Base-by-base conservation (phyloP, 2,113 vertebrate genomes). In the Apus apus region DNA sequence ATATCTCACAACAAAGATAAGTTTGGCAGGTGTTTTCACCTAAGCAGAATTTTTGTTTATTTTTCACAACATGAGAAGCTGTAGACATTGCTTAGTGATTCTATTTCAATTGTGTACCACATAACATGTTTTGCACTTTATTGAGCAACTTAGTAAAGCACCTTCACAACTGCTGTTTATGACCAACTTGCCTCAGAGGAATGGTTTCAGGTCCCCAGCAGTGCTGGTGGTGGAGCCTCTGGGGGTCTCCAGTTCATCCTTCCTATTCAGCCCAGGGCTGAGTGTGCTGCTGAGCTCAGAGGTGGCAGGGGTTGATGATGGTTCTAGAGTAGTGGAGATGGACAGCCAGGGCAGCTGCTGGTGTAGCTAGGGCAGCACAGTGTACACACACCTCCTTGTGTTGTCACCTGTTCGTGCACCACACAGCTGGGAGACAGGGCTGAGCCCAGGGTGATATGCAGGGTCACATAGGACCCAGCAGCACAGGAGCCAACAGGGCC, bases 281-380 rank as follows among this genome's bases (percentile, higher is more conserved):
- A 36, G 21, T 20, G 53, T 73, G 34, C 48, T 40, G 64, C 43
- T 83, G 57, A 45, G n/a, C 21, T 86, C 30, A 29, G 64, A 72
- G 45, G 32, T 48, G 34, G 17, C 32, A 27, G 22, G 45, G 11
- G 7, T 25, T 57, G 45, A 11, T 60, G n/a, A 25, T 57, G 22
- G 13, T 27, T 26, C 9, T 32, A 11, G 11, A 13, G 9, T 8
- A 27, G 23, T 36, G 46, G 23, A 68, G 32, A 9, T 58, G 82
- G 62, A 5, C 46, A 34, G 5, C 29, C 0, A 0, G 27, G 15
- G 36, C 53, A 91, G 53, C 8, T 68, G 20, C 38, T 1, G 0
- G 29, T 38, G 46, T 36, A 16, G 5, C 9, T 53, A 1, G 0
- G 38, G 13, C 1, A 0, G 20, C 36, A 20, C 7, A 0, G 3